Evolutionary conservation across 2,888 invertebrate genomes (phyloP).

Genomic region (Brassicogethes aeneus): DNA sequence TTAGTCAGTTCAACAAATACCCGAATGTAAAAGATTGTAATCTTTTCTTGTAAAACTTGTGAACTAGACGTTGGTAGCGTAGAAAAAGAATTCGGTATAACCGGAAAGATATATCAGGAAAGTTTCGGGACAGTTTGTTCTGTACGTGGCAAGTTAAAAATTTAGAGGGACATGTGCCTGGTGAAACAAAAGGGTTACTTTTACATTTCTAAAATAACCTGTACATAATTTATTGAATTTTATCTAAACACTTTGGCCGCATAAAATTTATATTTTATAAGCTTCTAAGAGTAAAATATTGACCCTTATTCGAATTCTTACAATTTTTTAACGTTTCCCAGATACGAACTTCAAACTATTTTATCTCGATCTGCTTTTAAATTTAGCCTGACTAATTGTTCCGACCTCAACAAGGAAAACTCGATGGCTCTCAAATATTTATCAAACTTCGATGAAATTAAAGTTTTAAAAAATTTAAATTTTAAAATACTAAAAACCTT

Average conservation of each 20-base stretch:
- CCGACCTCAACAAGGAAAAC: too few relatives aligned
- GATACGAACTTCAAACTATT: too few relatives aligned
- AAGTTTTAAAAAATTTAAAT: too few relatives aligned
- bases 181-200: background rate
- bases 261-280: background rate
- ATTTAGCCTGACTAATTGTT: too few relatives aligned
- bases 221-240: background rate
- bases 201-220: background rate
- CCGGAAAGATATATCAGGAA: background rate
- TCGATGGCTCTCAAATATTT: too few relatives aligned
- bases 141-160: background rate
- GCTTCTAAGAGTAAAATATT: background rate
- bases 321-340: too few relatives aligned
- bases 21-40: background rate
- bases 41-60: background rate
- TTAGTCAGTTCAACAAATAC: too few relatives aligned
- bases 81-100: background rate
- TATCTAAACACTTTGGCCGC: constrained; percentile 1
- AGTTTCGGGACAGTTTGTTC: background rate
- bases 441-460: too few relatives aligned
- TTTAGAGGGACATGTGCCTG: background rate
- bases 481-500: too few relatives aligned
- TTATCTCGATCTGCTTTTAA: too few relatives aligned
- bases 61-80: background rate
- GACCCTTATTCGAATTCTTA: background rate